Percentiles rank a stretch among this genome's conserved stretches.
These are phyloP conservation scores for Ambastaia sidthimunki DNA, from an alignment of 2,797 vertebrate genomes.

Conservation along the genomic window DNA sequence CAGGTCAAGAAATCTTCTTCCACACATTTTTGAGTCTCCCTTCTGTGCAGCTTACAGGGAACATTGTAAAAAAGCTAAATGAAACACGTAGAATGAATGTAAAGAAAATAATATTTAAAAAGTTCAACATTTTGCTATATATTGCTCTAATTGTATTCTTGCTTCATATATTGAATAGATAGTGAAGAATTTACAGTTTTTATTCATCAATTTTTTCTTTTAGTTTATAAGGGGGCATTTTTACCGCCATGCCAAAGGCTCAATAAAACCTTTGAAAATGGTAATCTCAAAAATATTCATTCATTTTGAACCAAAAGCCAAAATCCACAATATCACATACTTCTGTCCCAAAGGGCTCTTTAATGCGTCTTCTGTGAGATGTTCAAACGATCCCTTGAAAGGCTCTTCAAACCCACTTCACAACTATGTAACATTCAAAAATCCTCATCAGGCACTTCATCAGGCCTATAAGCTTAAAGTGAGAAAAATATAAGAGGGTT, in stretches of 20 bases:
- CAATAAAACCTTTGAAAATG: not conserved
- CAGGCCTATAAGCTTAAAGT: conserved; percentile 35
- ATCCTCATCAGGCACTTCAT: conserved; percentile 17
- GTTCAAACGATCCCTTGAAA: conserved; percentile 38
- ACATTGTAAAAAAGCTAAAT: too few relatives aligned
- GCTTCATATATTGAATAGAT: not conserved
- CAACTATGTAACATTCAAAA: conserved; percentile 41
- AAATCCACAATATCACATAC: conserved; percentile 41
- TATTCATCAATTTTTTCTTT: conserved; percentile 8
- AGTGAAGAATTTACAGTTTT: not conserved
- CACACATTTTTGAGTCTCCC: too few relatives aligned
- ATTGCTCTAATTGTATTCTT: not conserved
- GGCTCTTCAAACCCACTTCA: conserved; percentile 32
- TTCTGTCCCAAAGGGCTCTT: conserved; percentile 29
- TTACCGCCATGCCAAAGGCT: conserved; percentile 8
- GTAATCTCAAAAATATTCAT: conserved; percentile 34
- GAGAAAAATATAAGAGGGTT: conserved; percentile 40
- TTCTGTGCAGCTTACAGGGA: too few relatives aligned
- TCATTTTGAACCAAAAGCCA: conserved; percentile 36
- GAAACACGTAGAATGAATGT: too few relatives aligned
- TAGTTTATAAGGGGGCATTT: not conserved
- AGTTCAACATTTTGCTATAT: not conserved
- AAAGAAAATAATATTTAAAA: not conserved
- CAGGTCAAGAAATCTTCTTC: too few relatives aligned
- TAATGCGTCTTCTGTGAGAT: conserved; percentile 39